phyloP scores from a whole-genome alignment of 2,888 invertebrate genomes.

The Acanthoscelides obtectus region DNA sequence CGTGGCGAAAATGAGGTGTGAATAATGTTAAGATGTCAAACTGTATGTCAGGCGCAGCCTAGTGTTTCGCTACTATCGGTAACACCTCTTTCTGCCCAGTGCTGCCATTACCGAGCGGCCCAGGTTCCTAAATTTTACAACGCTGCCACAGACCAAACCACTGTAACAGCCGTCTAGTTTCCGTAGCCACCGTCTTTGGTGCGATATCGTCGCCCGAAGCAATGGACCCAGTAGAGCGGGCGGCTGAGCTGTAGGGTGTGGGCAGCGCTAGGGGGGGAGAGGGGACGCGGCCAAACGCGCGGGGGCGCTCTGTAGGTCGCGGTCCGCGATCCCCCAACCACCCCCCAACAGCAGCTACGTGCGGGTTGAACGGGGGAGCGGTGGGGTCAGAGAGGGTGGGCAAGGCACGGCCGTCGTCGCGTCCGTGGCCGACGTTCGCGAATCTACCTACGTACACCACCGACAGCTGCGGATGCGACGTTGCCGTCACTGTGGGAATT shows the following conservation, averaged over 20 bases:
- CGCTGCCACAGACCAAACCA: no score
- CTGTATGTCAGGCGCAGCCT: no score
- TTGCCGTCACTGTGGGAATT: neutral
- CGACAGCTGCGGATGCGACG: neutral
- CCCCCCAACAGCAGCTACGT: slow-evolving; percentile 6
- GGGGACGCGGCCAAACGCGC: neutral
- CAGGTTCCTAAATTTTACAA: no score
- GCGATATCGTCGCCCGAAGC: slow-evolving; percentile 11
- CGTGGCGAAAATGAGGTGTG: no score
- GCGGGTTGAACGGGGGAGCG: slow-evolving; percentile 7
- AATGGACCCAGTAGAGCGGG: neutral
- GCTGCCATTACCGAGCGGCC: no score
- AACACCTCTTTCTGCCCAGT: no score
- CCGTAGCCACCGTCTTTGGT: slow-evolving; percentile 4
- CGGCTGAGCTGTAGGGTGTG: no score
- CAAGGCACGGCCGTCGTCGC: neutral
- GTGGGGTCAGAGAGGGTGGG: slow-evolving; percentile 18
- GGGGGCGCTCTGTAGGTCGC: slow-evolving; percentile 32
- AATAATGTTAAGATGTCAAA: no score
- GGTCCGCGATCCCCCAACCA: slow-evolving; percentile 32
- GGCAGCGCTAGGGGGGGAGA: neutral
- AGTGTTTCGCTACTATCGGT: no score
- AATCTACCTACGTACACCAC: slow-evolving; percentile 1
- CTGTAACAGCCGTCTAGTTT: neutral
- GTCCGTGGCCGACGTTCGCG: neutral